Conservation (phyloP, 2,888 invertebrate species). For the Epistrophe eligans region DNA sequence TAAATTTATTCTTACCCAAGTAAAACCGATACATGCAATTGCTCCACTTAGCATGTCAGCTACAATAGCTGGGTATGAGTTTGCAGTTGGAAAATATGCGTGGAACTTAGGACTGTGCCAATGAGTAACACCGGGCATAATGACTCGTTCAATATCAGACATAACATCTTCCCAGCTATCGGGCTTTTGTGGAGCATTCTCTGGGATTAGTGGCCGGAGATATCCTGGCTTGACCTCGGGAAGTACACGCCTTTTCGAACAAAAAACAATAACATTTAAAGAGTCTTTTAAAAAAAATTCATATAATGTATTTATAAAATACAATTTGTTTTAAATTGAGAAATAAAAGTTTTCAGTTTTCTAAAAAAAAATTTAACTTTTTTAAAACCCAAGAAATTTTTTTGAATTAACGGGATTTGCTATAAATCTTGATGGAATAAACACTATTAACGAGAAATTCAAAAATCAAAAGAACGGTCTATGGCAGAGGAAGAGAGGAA, state of each 20-base stretch:
- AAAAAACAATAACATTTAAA: too few species aligned
- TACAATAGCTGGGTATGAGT: constrained; percentile 96
- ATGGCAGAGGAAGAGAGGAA: too few species aligned
- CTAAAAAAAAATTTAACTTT: too few species aligned
- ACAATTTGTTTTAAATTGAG: too few species aligned
- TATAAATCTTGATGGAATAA: too few species aligned
- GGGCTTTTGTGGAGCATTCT: constrained; percentile 91
- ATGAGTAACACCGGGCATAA: constrained; percentile 99
- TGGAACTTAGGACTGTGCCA: constrained; percentile 98
- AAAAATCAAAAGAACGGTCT: too few species aligned
- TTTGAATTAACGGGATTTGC: too few species aligned
- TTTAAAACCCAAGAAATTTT: too few species aligned
- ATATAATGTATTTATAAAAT: too few species aligned
- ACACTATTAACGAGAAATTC: too few species aligned
- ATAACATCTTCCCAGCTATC: constrained; percentile 97
- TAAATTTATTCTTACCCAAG: constrained; percentile 89
- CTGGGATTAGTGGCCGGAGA: constrained; percentile 93
- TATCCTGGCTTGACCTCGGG: constrained; percentile 98
- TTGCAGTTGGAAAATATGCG: constrained; percentile 97
- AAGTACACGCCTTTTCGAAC: constrained; percentile 89
- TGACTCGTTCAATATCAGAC: constrained; percentile 95
- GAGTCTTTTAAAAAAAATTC: too few species aligned
- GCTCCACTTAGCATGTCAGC: constrained; percentile 98
- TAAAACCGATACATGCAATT: constrained; percentile 97
- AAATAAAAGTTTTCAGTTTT: too few species aligned